Evolutionary conservation across 2,797 vertebrate genomes (phyloP), one percentile per base, ranked within the genome.

Genomic region (Selene dorsalis): DNA sequence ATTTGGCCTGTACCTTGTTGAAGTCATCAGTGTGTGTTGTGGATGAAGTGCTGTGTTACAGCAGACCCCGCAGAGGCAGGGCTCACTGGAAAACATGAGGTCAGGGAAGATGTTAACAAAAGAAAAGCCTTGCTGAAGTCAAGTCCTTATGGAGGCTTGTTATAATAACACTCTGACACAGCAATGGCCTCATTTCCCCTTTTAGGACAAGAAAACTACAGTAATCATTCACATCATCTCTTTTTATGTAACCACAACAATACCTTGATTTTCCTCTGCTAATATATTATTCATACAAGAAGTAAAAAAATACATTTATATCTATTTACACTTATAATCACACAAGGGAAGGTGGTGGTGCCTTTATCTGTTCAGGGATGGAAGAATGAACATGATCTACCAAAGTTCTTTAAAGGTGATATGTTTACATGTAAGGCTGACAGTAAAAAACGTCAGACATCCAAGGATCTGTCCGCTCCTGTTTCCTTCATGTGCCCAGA

Each of bases 61-160:
- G 77, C 85, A 87, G 82, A 88, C 32, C 75, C 72, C 62, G 72
- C 81, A 60, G 77, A 91, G 88, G 87, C 85, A 87, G 75, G 77
- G 77, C 87, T 86, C 79, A 86, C 87, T 94, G 94, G 94, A 94
- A 95, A 95, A 92, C 92, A 93, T 94, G 94, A 95, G 92, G 92
- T 94, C 92, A 94, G 92, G 85, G 89, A 93, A 92, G 88, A 94
- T 90, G 89, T 93, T 91, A 90, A 91, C 85, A 93, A 90, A 93
- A 92, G 83, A 90, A 87, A 92, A 76, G 77, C 72, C 68, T 86
- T 48, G 83, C 75, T 86, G 48, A 77, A 82, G 82, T 86, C 61
- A 75, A 81, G 82, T 86, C 61, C 73, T 84, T 41, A 61, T 78
- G 35, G 65, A 84, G 78, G 70, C 82, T 86, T 86, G 66, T 84